Evolutionary conservation across 2,888 invertebrate species (phyloP), one percentile per base, ranked within the genome.

Genomic region (Candidula unifasciata): DNA sequence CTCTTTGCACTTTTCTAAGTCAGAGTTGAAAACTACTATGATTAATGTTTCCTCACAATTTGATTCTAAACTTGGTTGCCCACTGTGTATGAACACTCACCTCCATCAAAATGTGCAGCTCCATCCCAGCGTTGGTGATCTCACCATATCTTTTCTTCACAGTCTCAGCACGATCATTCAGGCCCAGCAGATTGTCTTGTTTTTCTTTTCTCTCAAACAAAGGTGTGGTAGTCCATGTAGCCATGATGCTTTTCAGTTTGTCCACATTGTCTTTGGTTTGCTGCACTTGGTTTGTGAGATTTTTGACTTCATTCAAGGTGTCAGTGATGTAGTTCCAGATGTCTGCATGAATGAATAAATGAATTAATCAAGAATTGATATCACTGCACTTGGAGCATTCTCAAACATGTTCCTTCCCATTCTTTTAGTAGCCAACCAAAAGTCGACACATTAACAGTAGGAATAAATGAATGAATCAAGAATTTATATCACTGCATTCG

Each of bases 121-220:
- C 95, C 69, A 95, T 94, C 0, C 97, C 96, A 0, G 96, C 96
- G 18, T 95, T 95, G 89, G 94, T 94, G 85, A 98, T 96, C 88
- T 97, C 97, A 0, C 94, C 94, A 90, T 97, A 97, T 82, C 98
- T 95, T 92, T 96, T 97, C 21, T 95, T 94, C 24, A 96, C 96
- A 83, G 96, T 95, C 88, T 97, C 97, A 21, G 95, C 90, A n/a
- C 96, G 95, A 89, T 98, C 98, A 44, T 97, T 97, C 79, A 98
- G 94, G 88, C 96, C 96, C 35, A 98, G 94, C 13, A 97, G 95
- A 0, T 96, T 95, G 89, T 97, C 97, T 94, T 96, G 97, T 91
- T 97, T 97, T 91, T 98, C 98, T 91, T 96, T 97, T 85, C 98
- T 95, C 93, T 97, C 97, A 94, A 97, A 98, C 33, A 98, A 94